phyloP scores from a whole-genome alignment of 2,888 invertebrate species.

The Phlogophora meticulosa region DNA sequence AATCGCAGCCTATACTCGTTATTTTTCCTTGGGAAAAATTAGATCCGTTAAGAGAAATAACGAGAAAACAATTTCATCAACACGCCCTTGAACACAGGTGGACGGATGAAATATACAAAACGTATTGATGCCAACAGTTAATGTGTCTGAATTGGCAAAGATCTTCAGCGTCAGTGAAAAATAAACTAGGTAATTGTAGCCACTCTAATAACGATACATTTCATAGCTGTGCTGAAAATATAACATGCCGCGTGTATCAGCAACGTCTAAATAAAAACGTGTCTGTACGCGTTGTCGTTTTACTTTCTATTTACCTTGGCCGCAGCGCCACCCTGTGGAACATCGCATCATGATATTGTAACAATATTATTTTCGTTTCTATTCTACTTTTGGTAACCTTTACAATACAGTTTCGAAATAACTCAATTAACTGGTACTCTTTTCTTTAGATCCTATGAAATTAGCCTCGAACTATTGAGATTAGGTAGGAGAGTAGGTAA shows the following conservation, averaged over 20 bases:
- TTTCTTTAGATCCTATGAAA: neutral
- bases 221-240: constrained; percentile 78
- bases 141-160: constrained; percentile 67
- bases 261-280: constrained; percentile 77
- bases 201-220: constrained; percentile 75
- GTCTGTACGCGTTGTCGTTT: constrained; percentile 68
- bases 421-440: constrained; percentile 12
- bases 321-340: constrained; percentile 89
- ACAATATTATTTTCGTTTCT: constrained; percentile 60
- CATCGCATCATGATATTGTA: constrained; percentile 75
- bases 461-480: neutral
- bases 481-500: constrained; percentile 10
- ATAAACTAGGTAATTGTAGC: constrained; percentile 67
- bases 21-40: constrained; percentile 45
- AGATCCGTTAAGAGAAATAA: constrained; percentile 41
- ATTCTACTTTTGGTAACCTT: constrained; percentile 50
- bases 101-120: constrained; percentile 57
- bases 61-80: constrained; percentile 31
- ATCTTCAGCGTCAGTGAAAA: constrained; percentile 64
- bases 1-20: constrained; percentile 39
- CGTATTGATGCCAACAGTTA: constrained; percentile 62
- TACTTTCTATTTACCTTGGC: constrained; percentile 86
- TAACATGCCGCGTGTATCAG: constrained; percentile 81
- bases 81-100: constrained; percentile 45
- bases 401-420: neutral